Evolutionary conservation across 92 coral and sea anemone genomes (phyloP).

Genomic region (Zoanthus sansibaricus): DNA sequence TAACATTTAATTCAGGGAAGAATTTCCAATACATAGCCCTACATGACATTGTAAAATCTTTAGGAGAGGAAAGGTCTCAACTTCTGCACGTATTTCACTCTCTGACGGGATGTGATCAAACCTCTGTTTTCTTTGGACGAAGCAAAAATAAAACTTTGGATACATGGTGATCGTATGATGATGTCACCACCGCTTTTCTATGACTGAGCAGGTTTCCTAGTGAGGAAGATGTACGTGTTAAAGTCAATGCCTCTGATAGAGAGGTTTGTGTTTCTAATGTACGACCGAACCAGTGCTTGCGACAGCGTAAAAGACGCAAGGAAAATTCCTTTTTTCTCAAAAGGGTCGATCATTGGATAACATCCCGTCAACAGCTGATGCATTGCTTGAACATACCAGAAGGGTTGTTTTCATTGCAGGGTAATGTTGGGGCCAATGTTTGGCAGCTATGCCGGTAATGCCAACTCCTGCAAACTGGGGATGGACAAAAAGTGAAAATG

Average conservation of each 20-base stretch:
- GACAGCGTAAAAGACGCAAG: conserved; percentile 19
- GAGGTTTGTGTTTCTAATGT: conserved; percentile 22
- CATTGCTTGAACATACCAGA: too few relatives aligned
- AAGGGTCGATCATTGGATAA: too few relatives aligned
- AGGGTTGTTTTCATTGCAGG: not conserved
- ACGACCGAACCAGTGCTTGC: conserved; percentile 7
- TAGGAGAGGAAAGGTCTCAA: conserved; percentile 34
- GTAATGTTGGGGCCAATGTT: conserved; percentile 30
- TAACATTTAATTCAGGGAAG: conserved; percentile 47
- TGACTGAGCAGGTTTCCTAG: conserved; percentile 28
- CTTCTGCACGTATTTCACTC: conserved; percentile 47
- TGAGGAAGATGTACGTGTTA: conserved; percentile 13
- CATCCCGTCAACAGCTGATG: too few relatives aligned
- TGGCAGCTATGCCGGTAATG: not conserved
- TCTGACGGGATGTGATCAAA: conserved; percentile 45
- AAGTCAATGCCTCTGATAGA: conserved; percentile 19
- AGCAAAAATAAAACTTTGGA: too few relatives aligned
- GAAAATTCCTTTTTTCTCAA: not conserved
- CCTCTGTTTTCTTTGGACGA: not conserved
- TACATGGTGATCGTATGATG: too few relatives aligned
- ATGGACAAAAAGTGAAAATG: conserved; percentile 4
- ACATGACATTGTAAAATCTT: conserved; percentile 44
- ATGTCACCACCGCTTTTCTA: not conserved
- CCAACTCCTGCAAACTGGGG: conserved; percentile 29
- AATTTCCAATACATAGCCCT: conserved; percentile 21